Conservation (phyloP, 1,140 invertebrate species). For the Zaprionus inermis region DNA sequence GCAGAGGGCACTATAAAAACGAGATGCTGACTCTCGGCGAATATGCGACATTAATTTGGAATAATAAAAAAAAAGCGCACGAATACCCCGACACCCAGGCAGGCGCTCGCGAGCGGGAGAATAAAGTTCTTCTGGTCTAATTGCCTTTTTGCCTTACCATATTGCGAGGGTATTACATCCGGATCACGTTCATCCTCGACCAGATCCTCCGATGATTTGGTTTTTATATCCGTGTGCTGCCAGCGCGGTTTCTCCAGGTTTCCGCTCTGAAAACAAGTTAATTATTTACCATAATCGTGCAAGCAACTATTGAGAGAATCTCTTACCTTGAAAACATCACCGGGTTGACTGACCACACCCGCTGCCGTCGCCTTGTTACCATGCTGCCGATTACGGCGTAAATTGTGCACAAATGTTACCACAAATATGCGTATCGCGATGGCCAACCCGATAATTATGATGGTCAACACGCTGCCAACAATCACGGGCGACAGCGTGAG, state of each 20-base stretch:
- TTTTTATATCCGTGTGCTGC: slow-evolving; percentile 83
- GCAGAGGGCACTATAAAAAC: slow-evolving; percentile 53
- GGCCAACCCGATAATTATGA: slow-evolving; percentile 82
- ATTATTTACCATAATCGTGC: background rate
- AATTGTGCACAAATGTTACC: slow-evolving; percentile 79
- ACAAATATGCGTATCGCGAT: slow-evolving; percentile 83
- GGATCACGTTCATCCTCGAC: slow-evolving; percentile 88
- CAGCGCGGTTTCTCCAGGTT: slow-evolving; percentile 82
- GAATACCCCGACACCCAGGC: background rate
- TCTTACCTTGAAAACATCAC: slow-evolving; percentile 80
- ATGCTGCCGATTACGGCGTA: slow-evolving; percentile 80
- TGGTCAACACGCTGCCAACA: slow-evolving; percentile 82
- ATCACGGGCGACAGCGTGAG: slow-evolving; percentile 79
- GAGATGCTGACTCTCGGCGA: too few species aligned
- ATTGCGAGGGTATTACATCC: slow-evolving; percentile 90
- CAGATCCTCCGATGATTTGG: slow-evolving; percentile 81
- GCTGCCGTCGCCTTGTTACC: slow-evolving; percentile 73
- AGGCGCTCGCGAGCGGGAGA: too few species aligned
- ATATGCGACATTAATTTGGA: background rate
- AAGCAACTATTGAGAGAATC: background rate
- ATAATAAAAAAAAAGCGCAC: background rate
- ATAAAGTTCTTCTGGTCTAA: background rate
- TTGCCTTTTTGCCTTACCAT: slow-evolving; percentile 85
- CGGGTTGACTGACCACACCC: slow-evolving; percentile 63
- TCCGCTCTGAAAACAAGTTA: slow-evolving; percentile 47